Base-by-base conservation (phyloP, 2,797 vertebrate species). In the Bovichtus diacanthus region DNA sequence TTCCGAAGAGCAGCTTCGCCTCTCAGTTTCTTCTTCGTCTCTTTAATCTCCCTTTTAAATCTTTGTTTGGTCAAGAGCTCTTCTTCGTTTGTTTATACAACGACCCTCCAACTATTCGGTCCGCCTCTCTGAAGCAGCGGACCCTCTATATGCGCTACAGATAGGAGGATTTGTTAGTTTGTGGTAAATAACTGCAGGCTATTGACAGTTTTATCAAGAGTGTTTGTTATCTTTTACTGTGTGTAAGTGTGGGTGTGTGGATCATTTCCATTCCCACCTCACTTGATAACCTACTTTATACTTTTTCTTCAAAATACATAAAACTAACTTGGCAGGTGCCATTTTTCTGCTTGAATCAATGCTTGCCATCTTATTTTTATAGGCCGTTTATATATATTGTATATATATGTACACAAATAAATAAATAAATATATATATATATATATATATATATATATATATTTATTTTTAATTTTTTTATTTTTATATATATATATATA, bases 61-160 rank as follows among this genome's bases (percentile, higher is more conserved):
- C 91, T 90, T 72, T 90, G 87, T 91, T 93, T 91, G 76, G 80
- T 90, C 38, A 80, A 83, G 77, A 36, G 85, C 86, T 90, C 76
- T 81, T 81, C 80, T 77, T 38, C 36, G 46, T 62, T 9, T 93
- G 90, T 93, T 94, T 86, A 92, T 87, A 80, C 74, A 90, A 70
- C 69, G 78, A 78, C 6, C 47, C 64, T 6, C 63, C 38, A 34
- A 63, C 70, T 36, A 54, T 69, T 87, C 43, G 70, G 53, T 1
- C 13, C 18, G 18, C 27, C 38, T 38, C 62, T 47, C 11, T 61
- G 62, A 74, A 76, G 85, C 74, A 53, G 78, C 74, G 62, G 81
- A 63, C 73, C 53, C 63, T 76, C 53, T 76, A 65, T 77, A 44
- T 74, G 78, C 82, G 15, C 76, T 70, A 47, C 55, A 78, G 66